Evolutionary conservation across 2,888 invertebrate genomes (phyloP).

Genomic region (Pilophorus perplexus): DNA sequence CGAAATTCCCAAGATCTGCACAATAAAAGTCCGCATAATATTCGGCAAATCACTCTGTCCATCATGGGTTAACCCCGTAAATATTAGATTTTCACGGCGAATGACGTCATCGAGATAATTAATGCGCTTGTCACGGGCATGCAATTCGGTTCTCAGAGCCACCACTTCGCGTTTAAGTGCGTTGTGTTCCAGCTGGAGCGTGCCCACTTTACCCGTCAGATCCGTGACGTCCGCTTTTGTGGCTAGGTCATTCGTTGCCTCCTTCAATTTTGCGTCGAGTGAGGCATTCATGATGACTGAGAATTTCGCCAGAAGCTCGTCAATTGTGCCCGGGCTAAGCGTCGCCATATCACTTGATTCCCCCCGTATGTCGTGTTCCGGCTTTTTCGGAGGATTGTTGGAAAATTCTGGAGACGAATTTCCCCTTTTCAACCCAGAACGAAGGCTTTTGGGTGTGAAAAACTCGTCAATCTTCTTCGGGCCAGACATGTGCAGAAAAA

Average conservation of each 20-base stretch:
- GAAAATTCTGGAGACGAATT: neutral
- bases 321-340: neutral
- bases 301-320: neutral
- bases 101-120: neutral
- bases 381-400: neutral
- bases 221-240: neutral
- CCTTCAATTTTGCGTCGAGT: neutral
- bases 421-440: neutral
- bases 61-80: neutral
- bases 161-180: neutral
- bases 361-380: no score
- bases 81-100: neutral
- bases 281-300: neutral
- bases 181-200: neutral
- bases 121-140: neutral
- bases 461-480: neutral
- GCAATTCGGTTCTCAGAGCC: neutral
- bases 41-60: neutral
- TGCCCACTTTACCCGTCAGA: neutral
- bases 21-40: neutral
- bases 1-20: neutral
- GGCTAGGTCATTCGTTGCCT: neutral
- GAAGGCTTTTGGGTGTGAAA: neutral
- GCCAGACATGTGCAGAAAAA: no score
- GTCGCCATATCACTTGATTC: neutral